Evolutionary conservation across 23 tunicate species (phyloP), one percentile per base, ranked within the genome.

Genomic region (Diplosoma virens): DNA sequence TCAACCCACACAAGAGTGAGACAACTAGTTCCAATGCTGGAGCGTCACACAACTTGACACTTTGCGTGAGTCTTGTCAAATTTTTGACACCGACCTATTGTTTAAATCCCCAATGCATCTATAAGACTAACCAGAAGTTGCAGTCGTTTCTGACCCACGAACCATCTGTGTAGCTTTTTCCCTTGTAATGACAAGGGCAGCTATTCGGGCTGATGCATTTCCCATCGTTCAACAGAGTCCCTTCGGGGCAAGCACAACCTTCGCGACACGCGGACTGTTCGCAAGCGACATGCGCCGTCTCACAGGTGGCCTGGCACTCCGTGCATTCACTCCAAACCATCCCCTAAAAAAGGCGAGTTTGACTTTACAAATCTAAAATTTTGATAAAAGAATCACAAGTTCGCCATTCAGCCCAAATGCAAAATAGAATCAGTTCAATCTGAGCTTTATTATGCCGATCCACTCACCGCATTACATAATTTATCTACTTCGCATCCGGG

Each of bases 251-350:
- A 30, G 78, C 86, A 30, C 97, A 92, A 7, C 97, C 97, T 48
- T 92, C 97, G 50, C 70, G 84, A 63, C 97, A 92, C 58, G 27
- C 58, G 0, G 60, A 45, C 58, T 81, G 87, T 50, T 79, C 85
- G 36, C 97, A 92, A 3, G 76, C 65, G 32, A 85, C 67, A 25
- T 92, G 81, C 92, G 70, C 71, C 77, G 81, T 92, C 75, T 81
- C 92, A 34, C 97, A 92, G 1, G 97, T 84, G 46, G 64, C 61
- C 58, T 92, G 97, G 53, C 97, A 92, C 69, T 92, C 91, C 25
- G 97, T 92, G 33, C 97, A 92, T 17, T 85, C 75, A 80, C 58
- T 69, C 97, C 97, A 92, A 16, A 58, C 78, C 78, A 69, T 72
- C 9, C 81, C 92, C 97, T 84, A 30, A 55, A 55, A 41, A 14